Evolutionary conservation across 2,797 vertebrate genomes (phyloP), one percentile per base, ranked within the genome.

Genomic region (Cossypha heuglini): DNA sequence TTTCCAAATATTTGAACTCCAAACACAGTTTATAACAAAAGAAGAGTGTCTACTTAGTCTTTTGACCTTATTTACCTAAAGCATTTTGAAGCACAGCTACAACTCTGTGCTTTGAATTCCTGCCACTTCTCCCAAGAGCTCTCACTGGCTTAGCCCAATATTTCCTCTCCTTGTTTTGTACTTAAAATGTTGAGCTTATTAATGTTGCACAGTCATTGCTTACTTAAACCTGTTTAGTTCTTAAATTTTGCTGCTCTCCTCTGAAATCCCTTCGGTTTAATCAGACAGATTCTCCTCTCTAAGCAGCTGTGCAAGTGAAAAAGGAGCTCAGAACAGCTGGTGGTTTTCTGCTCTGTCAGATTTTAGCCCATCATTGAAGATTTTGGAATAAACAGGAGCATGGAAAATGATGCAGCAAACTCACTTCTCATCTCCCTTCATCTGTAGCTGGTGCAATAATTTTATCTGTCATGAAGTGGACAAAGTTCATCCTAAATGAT

Each of bases 31-130:
- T 92, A 58, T 40, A 89, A 54, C 64, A 77, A 72, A 74, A 68
- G 33, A 69, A 87, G 52, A 73, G 35, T 35, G 42, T 80, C 86
- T 91, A 14, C 88, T 88, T 91, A 80, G 18, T 78, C 84, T 83
- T 89, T 77, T 84, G 89, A 78, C 89, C 87, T 90, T 83, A 59
- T 90, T 93, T 91, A 93, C 87, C 64, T 63, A 90, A 75, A 77
- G n/a, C 49, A 43, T 80, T 91, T 89, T 71, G 52, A 84, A 76
- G 73, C 64, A 33, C 16, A 52, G 33, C 59, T 74, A 57, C 75
- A 54, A 7, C 5, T 2, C 63, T 52, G 19, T 24, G 72, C 58
- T 87, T 88, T 84, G 85, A 95, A 78, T 91, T 81, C 68, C 61
- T 48, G 64, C 69, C 79, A 35, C 82, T 92, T 89, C 43, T 84